These are phyloP conservation scores for Ephialtes manifestator DNA, from an alignment of 2,888 invertebrate species.

Conservation along the genomic window DNA sequence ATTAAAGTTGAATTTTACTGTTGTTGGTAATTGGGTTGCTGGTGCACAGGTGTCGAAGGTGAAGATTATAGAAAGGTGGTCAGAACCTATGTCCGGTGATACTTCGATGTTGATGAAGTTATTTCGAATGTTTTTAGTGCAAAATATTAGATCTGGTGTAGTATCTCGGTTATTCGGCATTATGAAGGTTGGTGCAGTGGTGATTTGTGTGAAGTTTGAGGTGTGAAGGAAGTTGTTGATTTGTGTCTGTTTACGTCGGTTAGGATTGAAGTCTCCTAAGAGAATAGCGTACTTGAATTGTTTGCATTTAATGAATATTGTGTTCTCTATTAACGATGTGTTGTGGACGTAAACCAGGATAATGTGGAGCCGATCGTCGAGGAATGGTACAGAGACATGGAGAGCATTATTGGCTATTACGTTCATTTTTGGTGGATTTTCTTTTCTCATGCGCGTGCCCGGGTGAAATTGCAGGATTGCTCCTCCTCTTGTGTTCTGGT, in stretches of 20 bases:
- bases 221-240: not conserved
- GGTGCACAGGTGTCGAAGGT: not conserved
- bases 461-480: constrained; percentile 21
- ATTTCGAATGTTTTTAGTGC: not conserved
- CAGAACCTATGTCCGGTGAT: constrained; percentile 5
- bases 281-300: constrained; percentile 13
- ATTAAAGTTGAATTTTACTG: constrained; percentile 3
- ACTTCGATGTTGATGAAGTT: constrained; percentile 7
- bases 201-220: constrained; percentile 14
- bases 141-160: constrained; percentile 22
- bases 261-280: not conserved
- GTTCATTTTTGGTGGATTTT: not conserved
- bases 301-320: constrained; percentile 12
- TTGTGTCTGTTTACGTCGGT: not conserved
- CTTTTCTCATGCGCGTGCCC: not conserved
- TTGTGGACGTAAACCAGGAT: not conserved
- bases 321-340: constrained; percentile 8
- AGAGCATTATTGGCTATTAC: constrained; percentile 9
- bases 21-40: not conserved
- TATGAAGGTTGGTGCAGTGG: constrained; percentile 16
- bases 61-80: constrained; percentile 13
- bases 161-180: constrained; percentile 23
- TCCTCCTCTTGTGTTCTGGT: constrained; percentile 16
- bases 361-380: too few relatives aligned
- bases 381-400: not conserved